These are phyloP conservation scores for Erethizon dorsatum DNA, from an alignment of 2,797 vertebrate genomes.

Conservation along the genomic window DNA sequence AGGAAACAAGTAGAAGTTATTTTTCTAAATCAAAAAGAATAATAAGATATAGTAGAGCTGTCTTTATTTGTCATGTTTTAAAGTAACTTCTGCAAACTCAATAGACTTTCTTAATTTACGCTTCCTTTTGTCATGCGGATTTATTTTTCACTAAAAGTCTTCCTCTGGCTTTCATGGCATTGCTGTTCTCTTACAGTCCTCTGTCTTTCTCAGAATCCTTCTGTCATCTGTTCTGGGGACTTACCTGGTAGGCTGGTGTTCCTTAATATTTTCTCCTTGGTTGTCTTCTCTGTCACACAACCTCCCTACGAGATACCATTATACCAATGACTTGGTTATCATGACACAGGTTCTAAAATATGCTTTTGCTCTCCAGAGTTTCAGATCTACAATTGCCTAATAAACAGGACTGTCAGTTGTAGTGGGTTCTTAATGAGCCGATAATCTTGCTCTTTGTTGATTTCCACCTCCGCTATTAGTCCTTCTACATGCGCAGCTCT, in stretches of 20 bases:
- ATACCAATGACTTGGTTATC: neutral
- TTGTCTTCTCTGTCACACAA: neutral
- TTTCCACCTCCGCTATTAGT: neutral
- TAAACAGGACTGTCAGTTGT: neutral
- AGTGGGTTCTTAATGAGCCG: neutral
- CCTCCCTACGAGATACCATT: neutral
- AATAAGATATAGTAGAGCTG: neutral
- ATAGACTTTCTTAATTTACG: neutral
- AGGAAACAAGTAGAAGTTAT: neutral
- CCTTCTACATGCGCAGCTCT: too few species aligned
- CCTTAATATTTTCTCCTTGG: neutral
- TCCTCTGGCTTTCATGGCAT: neutral
- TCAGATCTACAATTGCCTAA: fast-evolving
- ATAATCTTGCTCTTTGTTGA: too few species aligned
- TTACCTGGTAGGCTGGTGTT: neutral
- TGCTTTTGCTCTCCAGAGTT: neutral
- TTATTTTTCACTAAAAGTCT: neutral
- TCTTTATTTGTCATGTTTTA: neutral
- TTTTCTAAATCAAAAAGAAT: neutral
- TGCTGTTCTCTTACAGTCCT: fast-evolving
- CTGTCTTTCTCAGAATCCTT: neutral
- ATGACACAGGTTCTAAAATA: neutral
- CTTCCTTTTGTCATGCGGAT: neutral
- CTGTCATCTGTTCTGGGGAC: neutral
- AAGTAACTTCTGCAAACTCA: neutral